phyloP scores from a whole-genome alignment of 2,888 invertebrate genomes.

The Pheosia gnoma region DNA sequence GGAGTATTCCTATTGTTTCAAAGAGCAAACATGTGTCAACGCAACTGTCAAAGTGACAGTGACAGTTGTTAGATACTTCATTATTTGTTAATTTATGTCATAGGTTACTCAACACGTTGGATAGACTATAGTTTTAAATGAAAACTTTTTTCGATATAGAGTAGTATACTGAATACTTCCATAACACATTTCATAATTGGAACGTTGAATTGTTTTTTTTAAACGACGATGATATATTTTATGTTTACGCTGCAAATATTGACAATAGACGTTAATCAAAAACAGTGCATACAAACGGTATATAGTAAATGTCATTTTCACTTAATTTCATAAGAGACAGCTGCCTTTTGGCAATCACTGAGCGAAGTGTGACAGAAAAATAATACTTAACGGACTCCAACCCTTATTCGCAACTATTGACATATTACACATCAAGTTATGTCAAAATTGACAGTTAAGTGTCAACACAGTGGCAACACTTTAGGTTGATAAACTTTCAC shows the following conservation, averaged over 20 bases:
- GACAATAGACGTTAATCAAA: slow-evolving; percentile 1
- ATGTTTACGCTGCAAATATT: not conserved
- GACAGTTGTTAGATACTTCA: too few species aligned
- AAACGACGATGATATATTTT: not conserved
- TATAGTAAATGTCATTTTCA: not conserved
- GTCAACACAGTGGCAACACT: not conserved
- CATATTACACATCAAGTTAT: not conserved
- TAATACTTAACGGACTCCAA: not conserved
- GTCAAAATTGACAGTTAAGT: not conserved
- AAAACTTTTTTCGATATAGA: slow-evolving; percentile 9
- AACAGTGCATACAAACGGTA: slow-evolving; percentile 4
- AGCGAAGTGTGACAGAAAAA: not conserved
- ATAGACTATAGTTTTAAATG: too few species aligned
- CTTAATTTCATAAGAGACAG: not conserved
- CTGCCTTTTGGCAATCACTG: slow-evolving; percentile 1
- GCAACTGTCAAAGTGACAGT: too few species aligned
- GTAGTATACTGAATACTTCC: too few species aligned
- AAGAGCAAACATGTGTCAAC: too few species aligned
- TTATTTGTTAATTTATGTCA: too few species aligned
- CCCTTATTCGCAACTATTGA: too few species aligned
- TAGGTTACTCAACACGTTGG: too few species aligned
- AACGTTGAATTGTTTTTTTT: not conserved
- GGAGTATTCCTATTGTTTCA: too few species aligned
- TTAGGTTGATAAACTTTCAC: too few species aligned
- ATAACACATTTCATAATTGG: not conserved